Evolutionary conservation across 2,113 vertebrate genomes (phyloP), one percentile per base, ranked within the genome.

Genomic region (Diadophis punctatus): DNA sequence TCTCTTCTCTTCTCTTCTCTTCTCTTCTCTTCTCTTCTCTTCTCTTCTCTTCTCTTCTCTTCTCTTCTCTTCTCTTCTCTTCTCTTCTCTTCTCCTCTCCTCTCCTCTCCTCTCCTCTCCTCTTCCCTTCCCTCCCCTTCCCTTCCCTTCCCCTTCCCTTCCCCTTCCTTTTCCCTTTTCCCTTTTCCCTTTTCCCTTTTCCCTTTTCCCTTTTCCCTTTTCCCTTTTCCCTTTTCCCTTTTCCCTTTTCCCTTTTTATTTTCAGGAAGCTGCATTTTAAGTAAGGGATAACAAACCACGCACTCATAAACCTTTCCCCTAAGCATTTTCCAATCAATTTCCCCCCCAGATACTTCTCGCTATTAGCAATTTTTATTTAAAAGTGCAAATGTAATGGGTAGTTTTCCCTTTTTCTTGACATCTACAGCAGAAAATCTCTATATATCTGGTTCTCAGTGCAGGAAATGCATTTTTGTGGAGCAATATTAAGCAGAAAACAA

Each of bases 1-100:
- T 63, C 25, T 60, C 9, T 63, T 27, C 60, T 30, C 27, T 16
- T 14, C 12, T 30, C 25, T 27, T 27, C 56, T 27, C 23, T 25
- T 27, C 23, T 25, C 16, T 8, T 2, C 4, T 8, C 20, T 7
- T 2, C 20, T 2, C 22, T 8, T 8, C 7, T 7, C 6, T 7
- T 8, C 20, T 7, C 6, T 56, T 8, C 16, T 4, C 16, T 53
- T 5, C 52, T 5, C 16, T 18, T 5, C 52, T 5, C 16, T 18
- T 18, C 4, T 53, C 16, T 53, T 20, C 53, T 53, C 18, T 18
- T 53, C 14, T 53, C 16, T 4, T 53, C 14, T 55, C 4, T 6
- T 16, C 10, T 52, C 12, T 3, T 16, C 12, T 14, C 10, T 2
- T 20, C 16, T 20, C 14, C 3, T 20, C 16, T 20, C 14, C 53